Evolutionary conservation across 1,140 invertebrate genomes (phyloP).

Genomic region (Liolophura sinensis): DNA sequence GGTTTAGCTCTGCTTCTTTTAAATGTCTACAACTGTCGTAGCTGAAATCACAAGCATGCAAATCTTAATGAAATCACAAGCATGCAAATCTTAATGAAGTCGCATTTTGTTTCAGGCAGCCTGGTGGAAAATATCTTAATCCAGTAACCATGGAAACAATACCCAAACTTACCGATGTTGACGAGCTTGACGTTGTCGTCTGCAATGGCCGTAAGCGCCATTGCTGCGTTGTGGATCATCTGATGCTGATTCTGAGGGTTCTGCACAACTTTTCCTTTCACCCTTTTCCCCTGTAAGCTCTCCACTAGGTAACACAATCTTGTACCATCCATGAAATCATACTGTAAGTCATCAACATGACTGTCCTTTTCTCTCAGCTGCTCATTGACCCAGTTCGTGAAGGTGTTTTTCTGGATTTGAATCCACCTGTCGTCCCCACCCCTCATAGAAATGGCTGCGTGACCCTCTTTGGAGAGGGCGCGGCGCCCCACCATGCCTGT

Average conservation of each 20-base stretch:
- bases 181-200: slow-evolving; percentile 96
- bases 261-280: slow-evolving; percentile 67
- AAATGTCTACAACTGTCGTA: no score
- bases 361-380: slow-evolving; percentile 67
- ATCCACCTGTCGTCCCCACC: slow-evolving; percentile 61
- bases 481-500: slow-evolving; percentile 22
- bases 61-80: no score
- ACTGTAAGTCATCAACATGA: slow-evolving; percentile 70
- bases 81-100: no score
- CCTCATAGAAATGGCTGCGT: slow-evolving; percentile 37
- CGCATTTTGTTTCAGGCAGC: no score
- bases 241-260: slow-evolving; percentile 93
- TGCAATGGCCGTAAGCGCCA: slow-evolving; percentile 90
- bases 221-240: slow-evolving; percentile 90
- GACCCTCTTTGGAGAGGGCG: slow-evolving; percentile 19
- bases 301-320: slow-evolving; percentile 87
- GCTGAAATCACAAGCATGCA: no score
- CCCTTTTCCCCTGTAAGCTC: slow-evolving; percentile 76
- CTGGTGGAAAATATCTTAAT: no score
- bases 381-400: slow-evolving; percentile 98
- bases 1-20: no score
- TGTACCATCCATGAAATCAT: slow-evolving; percentile 87
- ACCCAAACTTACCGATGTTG: slow-evolving; percentile 85
- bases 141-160: no score
- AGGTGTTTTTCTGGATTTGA: slow-evolving; percentile 95